Evolutionary conservation across 2,113 vertebrate genomes (phyloP).

Genomic region (Sinosuthora webbiana): DNA sequence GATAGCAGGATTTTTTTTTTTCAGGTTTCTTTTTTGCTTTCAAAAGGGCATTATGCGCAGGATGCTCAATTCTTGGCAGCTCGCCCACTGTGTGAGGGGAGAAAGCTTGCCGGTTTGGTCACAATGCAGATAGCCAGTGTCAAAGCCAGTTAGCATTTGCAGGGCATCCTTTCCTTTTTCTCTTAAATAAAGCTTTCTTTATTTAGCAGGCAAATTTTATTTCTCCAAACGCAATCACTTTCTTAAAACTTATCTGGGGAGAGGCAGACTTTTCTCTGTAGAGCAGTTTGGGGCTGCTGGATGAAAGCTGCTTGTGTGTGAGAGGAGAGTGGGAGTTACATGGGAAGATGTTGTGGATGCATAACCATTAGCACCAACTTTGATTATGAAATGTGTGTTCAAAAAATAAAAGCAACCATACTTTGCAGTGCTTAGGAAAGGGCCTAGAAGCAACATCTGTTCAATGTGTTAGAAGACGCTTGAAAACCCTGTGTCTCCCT

Average conservation of each 20-base stretch:
- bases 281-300: background rate
- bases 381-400: background rate
- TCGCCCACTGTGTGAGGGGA: background rate
- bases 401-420: background rate
- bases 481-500: background rate
- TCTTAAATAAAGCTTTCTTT: background rate
- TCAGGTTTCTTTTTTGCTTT: background rate
- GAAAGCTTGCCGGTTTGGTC: background rate
- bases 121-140: background rate
- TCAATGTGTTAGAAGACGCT: background rate
- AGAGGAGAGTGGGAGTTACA: background rate
- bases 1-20: background rate
- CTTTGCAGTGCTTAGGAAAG: background rate
- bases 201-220: background rate
- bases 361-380: background rate
- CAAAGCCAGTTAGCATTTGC: background rate
- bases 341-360: background rate
- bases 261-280: background rate
- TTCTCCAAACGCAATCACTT: background rate
- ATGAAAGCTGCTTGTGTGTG: background rate
- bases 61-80: conserved; percentile 16
- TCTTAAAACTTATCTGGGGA: background rate
- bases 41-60: background rate
- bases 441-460: background rate
- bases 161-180: background rate